Conservation (phyloP, 1,140 invertebrate species). For the Semibalanus balanoides region DNA sequence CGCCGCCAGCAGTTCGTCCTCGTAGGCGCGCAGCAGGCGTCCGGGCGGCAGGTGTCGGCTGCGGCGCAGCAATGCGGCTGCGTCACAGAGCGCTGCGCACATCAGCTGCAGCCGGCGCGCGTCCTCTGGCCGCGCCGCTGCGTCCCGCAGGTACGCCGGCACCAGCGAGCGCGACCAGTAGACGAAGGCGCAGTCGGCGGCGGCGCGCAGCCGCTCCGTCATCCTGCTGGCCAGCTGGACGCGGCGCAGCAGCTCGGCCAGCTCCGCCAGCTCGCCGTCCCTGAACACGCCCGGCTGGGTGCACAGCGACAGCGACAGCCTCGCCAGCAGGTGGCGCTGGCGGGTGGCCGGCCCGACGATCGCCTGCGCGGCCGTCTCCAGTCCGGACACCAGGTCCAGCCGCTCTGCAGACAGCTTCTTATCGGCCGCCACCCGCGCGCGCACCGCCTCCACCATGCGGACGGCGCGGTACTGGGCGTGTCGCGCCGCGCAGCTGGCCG, state of each 20-base stretch:
- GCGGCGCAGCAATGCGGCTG: slow-evolving; percentile 29
- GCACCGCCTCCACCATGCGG: slow-evolving; percentile 9
- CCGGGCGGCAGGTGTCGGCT: slow-evolving; percentile 28
- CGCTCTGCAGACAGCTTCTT: slow-evolving; percentile 32
- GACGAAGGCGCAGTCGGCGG: slow-evolving; percentile 59
- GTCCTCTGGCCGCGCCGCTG: slow-evolving; percentile 47
- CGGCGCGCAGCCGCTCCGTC: slow-evolving; percentile 39
- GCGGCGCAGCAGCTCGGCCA: slow-evolving; percentile 40
- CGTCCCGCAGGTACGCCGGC: slow-evolving; percentile 55
- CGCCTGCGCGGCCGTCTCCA: slow-evolving; percentile 43
- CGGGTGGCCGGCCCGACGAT: slow-evolving; percentile 47
- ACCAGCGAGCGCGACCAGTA: slow-evolving; percentile 66
- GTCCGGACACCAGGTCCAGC: slow-evolving; percentile 50
- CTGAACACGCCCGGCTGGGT: slow-evolving; percentile 39
- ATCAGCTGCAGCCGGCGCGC: slow-evolving; percentile 47
- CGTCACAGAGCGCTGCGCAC: slow-evolving; percentile 47
- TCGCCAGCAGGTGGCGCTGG: slow-evolving; percentile 45
- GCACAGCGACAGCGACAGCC: slow-evolving; percentile 49
- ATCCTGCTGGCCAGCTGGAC: slow-evolving; percentile 46
- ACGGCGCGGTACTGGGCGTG: slow-evolving; percentile 25
- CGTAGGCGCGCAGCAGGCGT: slow-evolving; percentile 29
- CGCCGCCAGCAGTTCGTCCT: slow-evolving; percentile 26
- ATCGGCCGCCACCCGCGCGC: slow-evolving; percentile 13
- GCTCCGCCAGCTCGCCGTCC: slow-evolving; percentile 36
- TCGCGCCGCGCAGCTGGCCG: slow-evolving; percentile 46